Conservation (phyloP, 1,140 invertebrate species). For the Tetranychus urticae region DNA sequence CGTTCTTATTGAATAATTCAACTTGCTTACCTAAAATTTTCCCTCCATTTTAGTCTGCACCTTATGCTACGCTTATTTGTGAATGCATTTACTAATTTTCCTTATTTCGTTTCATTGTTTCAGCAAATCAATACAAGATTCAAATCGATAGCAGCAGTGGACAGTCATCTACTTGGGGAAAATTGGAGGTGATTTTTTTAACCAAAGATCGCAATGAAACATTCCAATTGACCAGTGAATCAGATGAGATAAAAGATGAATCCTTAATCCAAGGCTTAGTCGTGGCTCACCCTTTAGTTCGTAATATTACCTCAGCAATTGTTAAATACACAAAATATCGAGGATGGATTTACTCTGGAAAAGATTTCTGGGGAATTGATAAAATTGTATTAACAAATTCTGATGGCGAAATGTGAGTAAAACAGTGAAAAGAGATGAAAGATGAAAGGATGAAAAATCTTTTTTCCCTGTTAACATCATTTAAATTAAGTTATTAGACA, state of each 20-base stretch:
- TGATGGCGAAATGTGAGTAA: constrained; percentile 43
- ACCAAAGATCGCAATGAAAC: constrained; percentile 62
- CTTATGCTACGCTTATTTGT: not conserved
- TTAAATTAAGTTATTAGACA: too few species aligned
- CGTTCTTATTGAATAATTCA: not conserved
- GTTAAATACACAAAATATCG: constrained; percentile 65
- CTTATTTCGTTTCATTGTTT: not conserved
- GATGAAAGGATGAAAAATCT: too few species aligned
- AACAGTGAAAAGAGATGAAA: too few species aligned
- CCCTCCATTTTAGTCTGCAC: too few species aligned
- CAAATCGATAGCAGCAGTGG: constrained; percentile 40
- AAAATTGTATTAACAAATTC: constrained; percentile 60
- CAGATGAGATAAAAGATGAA: constrained; percentile 35
- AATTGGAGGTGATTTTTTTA: constrained; percentile 52
- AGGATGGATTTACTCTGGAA: constrained; percentile 68
- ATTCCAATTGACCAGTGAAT: constrained; percentile 57
- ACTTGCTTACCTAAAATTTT: not conserved
- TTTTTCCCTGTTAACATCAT: too few species aligned
- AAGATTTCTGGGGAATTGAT: constrained; percentile 41
- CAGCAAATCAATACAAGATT: constrained; percentile 63
- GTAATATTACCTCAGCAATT: constrained; percentile 39
- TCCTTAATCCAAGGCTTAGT: constrained; percentile 29
- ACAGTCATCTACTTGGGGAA: constrained; percentile 45
- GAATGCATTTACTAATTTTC: not conserved
- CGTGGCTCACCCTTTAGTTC: constrained; percentile 53